Evolutionary conservation across 2,797 vertebrate genomes (phyloP), one percentile per base, ranked within the genome.

Genomic region (Notolabrus celidotus): DNA sequence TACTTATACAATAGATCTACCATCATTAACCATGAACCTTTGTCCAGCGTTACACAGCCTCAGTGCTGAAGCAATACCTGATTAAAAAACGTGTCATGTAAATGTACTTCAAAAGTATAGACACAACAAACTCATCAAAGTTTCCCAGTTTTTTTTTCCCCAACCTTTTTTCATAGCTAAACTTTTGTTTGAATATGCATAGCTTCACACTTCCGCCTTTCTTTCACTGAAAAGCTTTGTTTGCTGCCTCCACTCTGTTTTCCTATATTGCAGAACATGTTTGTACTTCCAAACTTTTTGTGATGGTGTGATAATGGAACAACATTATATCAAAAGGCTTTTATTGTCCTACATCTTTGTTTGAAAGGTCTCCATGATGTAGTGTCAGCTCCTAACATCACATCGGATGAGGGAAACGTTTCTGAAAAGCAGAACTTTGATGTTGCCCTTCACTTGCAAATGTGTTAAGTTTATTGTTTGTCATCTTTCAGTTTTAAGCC

Each of bases 141-240:
- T n/a, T n/a, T n/a, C n/a, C n/a, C n/a, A 47, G 34, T 5, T 31
- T 45, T 12, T 5, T 46, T 14, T 23, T 12, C 12, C 20, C 43
- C 20, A 20, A 14, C 10, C 5, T 46, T 36, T 36, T 12, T 12
- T 10, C 39, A 33, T n/a, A 12, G 34, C 27, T 60, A 34, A 22
- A 38, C 46, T 38, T 74, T 51, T 47, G n/a, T 67, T 75, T 69
- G 67, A 45, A 70, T 42, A 58, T 59, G 16, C 57, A 58, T 29
- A 31, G 54, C 46, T 45, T 49, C 10, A 54, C 38, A 55, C 23
- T 64, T 23, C 61, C 51, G 47, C 55, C 78, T 77, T 77, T 52
- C 45, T 64, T 63, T 20, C 80, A 38, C 68, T n/a, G n/a, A 79
- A 81, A 84, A 34, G 53, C 58, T 59, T 17, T 80, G 53, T 79